phyloP scores from a whole-genome alignment of 1,140 invertebrate genomes.

The Harlomillsia oculata region DNA sequence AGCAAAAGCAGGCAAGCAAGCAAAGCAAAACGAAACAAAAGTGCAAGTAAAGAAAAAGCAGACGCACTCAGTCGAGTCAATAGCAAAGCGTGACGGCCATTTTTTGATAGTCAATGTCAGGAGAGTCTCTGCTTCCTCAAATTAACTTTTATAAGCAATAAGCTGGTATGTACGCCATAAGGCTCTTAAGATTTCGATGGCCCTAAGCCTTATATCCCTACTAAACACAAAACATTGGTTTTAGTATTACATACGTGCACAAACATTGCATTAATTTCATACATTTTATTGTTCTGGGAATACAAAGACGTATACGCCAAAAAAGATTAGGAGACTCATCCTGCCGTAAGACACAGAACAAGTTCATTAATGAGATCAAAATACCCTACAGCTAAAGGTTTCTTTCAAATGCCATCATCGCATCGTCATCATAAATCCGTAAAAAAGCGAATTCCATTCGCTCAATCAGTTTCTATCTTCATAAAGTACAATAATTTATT shows the following conservation, averaged over 20 bases:
- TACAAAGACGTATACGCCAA: too few species aligned
- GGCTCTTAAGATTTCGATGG: neutral
- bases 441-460: too few species aligned
- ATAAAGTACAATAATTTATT: too few species aligned
- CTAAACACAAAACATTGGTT: neutral
- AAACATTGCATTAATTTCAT: neutral
- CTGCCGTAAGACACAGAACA: too few species aligned
- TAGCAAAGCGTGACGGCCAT: conserved; percentile 10
- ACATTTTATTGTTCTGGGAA: neutral
- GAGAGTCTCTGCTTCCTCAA: neutral
- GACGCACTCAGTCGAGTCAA: neutral
- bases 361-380: too few species aligned
- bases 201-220: neutral
- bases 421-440: too few species aligned
- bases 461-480: too few species aligned
- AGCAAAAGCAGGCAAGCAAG: conserved; percentile 1
- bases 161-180: neutral
- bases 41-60: neutral
- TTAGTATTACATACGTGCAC: neutral
- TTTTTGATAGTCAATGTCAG: conserved; percentile 15
- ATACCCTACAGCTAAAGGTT: too few species aligned
- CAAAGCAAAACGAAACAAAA: conserved; percentile 1
- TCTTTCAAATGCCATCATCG: too few species aligned
- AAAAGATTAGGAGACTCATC: too few species aligned
- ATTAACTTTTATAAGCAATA: neutral